Base-by-base conservation (phyloP, 2,888 invertebrate genomes). In the Lasioglossum villosulum region DNA sequence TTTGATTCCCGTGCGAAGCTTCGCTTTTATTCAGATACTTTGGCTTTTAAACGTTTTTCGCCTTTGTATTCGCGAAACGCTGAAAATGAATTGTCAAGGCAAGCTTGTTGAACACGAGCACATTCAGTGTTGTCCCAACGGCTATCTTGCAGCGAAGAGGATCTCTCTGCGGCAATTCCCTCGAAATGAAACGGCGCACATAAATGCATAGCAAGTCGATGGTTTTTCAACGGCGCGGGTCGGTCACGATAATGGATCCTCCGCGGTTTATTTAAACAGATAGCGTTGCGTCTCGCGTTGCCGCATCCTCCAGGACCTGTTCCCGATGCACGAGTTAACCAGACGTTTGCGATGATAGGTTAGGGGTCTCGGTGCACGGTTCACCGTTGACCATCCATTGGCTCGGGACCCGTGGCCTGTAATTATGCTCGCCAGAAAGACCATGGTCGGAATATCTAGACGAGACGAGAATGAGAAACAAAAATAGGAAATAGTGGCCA, bases 261-360 rank as follows among this genome's bases (percentile, higher is more conserved):
- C 45, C 66, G 82, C 78, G 83, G 72, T 80, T 80, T 82, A 80
- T 87, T 87, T 87, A 87, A 86, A 86, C 81, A 80, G 86, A 80
- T 83, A 68, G 86, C 81, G 82, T 75, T 76, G 74, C 75, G 84
- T 75, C 78, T 83, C 78, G 80, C 70, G 68, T 70, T 16, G 34
- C 66, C 81, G 68, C 74, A 78, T 73, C 73, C 70, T 34, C 30
- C 75, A 37, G 80, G 74, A 45, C 70, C 82, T 73, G 48, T 82
- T 80, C 79, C 78, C 85, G 63, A 74, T 66, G 82, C 84, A 78
- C 82, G 89, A 88, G 89, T 86, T 90, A 89, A 91, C 87, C 92
- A 90, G 92, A 91, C 91, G 84, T 88, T 89, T 80, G 90, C 92
- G 92, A 93, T 93, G 92, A 93, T 92, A 91, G 93, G 91, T 93